Evolutionary conservation across 2,888 invertebrate species (phyloP), one percentile per base, ranked within the genome.

Genomic region (Aphidius colemani): DNA sequence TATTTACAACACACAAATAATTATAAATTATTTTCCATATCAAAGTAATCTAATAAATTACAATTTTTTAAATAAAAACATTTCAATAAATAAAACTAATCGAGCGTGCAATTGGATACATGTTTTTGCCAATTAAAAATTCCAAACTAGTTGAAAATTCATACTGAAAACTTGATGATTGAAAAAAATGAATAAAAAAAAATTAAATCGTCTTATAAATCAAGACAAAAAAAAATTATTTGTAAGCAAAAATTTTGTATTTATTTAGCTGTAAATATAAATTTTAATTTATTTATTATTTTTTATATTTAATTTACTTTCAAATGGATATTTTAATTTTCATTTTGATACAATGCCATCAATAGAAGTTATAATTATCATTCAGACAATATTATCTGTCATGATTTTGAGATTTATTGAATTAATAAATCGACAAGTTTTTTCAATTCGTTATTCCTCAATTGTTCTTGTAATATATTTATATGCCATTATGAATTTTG

Each of bases 201-300:
- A 18, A 18, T 50, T 58, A 58, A 63, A 63, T 63, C 58, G 53
- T 39, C 63, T 45, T 45, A 63, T 63, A 63, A 63, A 63, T 63
- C 63, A 63, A 57, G 63, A 63, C 58, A 58, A 63, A 55, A n/a
- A n/a, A 39, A 45, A 50, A 51, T 63, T 58, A 58, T 57, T 63
- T 45, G 39, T 50, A 63, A 63, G 53, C 50, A 63, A 40, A 44
- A 63, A 46, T 61, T 30, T 9, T 13, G 44, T 55, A 18, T 45
- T 55, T 10, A 55, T 55, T 18, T 44, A n/a, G 13, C 48, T 11
- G 7, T 48, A 48, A 48, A 48, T 7, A 48, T 7, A 13, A 9
- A 48, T 48, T 48, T 48, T 46, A 46, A 6, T n/a, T n/a, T 6
- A n/a, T 46, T 46, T 46, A n/a, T n/a, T n/a, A n/a, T 46, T n/a